These are phyloP conservation scores for Aotus griseimembra DNA, from an alignment of 2,797 vertebrate species.

Conservation along the genomic window DNA sequence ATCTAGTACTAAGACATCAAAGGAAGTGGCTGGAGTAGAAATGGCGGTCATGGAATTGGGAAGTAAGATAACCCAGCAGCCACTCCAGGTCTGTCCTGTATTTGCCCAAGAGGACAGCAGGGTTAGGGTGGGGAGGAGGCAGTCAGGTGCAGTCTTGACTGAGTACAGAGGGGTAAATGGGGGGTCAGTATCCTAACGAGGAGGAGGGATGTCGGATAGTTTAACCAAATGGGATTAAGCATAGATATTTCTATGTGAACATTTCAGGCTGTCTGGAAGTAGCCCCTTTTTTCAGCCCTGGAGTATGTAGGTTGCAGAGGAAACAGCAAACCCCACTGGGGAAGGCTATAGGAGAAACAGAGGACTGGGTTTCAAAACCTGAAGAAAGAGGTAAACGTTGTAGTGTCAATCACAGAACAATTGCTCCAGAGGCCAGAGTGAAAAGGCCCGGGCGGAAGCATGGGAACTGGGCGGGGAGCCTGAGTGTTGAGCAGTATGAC, in stretches of 20 bases:
- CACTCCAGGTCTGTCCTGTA: neutral
- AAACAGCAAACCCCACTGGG: neutral
- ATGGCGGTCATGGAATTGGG: neutral
- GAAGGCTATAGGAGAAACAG: neutral
- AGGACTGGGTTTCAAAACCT: neutral
- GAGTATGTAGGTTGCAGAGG: too few relatives aligned
- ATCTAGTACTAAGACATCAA: neutral
- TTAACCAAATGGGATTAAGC: neutral
- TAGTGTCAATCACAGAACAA: neutral
- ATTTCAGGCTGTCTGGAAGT: neutral
- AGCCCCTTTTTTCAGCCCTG: neutral
- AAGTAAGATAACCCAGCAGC: neutral
- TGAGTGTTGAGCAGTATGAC: neutral
- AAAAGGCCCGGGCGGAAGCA: neutral
- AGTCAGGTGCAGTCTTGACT: neutral
- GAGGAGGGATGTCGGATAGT: neutral
- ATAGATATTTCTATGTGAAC: neutral
- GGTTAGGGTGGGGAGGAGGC: neutral
- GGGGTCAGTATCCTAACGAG: neutral
- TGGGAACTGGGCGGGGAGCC: neutral
- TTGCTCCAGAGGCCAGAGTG: neutral
- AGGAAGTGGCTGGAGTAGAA: neutral
- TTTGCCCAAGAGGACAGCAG: neutral
- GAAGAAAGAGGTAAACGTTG: neutral
- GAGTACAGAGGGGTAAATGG: neutral